Evolutionary conservation across 2,888 invertebrate genomes (phyloP), one percentile per base, ranked within the genome.

Genomic region (Hypercompe scribonia): DNA sequence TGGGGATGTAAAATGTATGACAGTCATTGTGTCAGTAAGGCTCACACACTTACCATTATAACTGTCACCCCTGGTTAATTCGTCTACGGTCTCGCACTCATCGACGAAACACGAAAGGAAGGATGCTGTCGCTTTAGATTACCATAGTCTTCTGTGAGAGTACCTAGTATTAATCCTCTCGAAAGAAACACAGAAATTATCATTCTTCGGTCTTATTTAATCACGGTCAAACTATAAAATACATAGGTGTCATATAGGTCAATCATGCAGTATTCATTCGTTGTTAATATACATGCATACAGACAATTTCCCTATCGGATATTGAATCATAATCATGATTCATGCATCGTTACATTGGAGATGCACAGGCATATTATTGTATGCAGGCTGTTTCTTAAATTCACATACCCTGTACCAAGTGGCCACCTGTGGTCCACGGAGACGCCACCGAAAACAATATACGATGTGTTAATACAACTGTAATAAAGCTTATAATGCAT

Each of bases 381-480:
- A 82, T 76, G 71, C 80, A 83, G 84, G 84, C 81, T 84, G 84
- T 80, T 87, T 83, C 86, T 86, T 84, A 89, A 88, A 89, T 75
- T 70, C 76, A 91, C 98, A 96, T 98, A 98, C 98, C 98, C 98
- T 97, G 97, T 97, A 98, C 98, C 98, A 98, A 96, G 97, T 97
- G 96, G 98, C 98, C 97, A 98, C 98, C 98, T 98, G 97, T 90
- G 93, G 90, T 93, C 90, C 87, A 85, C 90, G 90, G 88, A 90
- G 90, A 89, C 95, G 90, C 93, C 95, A 95, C 95, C 95, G 95
- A 95, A 95, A 95, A 95, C 95, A 95, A 94, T 92, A 93, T 92
- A 93, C 91, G 88, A 78, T 77, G 89, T 88, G 86, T 90, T 90
- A 91, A 92, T 88, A 76, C 78, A 77, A 81, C 70, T 73, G 73